These are phyloP conservation scores for Caenorhabditis plicata DNA, from an alignment of 2,888 invertebrate genomes.

Conservation along the genomic window DNA sequence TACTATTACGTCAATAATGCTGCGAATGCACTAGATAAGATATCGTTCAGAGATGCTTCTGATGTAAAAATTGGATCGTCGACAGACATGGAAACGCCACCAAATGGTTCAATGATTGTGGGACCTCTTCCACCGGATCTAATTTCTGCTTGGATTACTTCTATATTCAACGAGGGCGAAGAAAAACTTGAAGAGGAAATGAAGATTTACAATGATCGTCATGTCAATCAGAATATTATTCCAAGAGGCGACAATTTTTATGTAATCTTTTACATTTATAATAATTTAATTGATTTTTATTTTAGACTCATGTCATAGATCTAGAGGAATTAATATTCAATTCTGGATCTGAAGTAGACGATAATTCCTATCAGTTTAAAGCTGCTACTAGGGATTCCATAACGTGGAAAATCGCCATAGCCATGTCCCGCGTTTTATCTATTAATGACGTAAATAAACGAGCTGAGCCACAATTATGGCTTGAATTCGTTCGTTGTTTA, in stretches of 20 bases:
- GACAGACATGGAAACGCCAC: no score
- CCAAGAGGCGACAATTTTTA: no score
- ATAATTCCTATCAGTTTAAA: slow-evolving; percentile 7
- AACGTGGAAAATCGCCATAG: slow-evolving; percentile 7
- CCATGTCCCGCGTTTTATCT: no score
- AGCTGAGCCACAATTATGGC: slow-evolving; percentile 72
- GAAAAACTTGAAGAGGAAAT: no score
- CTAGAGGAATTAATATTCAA: no score
- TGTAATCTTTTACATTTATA: no score
- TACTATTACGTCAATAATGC: slow-evolving; percentile 1
- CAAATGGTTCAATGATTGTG: neutral
- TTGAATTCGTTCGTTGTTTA: slow-evolving; percentile 86
- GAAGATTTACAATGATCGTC: no score
- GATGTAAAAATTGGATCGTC: neutral
- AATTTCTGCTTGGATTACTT: no score
- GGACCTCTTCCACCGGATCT: slow-evolving; percentile 1
- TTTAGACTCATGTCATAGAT: no score
- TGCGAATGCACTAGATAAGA: slow-evolving; percentile 13
- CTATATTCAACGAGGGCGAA: no score
- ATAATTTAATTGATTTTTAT: no score
- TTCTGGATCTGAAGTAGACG: slow-evolving; percentile 5
- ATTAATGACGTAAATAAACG: neutral
- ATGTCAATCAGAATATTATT: no score
- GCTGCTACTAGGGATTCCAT: slow-evolving; percentile 3
- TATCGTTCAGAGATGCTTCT: slow-evolving; percentile 1